Base-by-base conservation (phyloP, 2,888 invertebrate species). In the Ceriagrion tenellum region DNA sequence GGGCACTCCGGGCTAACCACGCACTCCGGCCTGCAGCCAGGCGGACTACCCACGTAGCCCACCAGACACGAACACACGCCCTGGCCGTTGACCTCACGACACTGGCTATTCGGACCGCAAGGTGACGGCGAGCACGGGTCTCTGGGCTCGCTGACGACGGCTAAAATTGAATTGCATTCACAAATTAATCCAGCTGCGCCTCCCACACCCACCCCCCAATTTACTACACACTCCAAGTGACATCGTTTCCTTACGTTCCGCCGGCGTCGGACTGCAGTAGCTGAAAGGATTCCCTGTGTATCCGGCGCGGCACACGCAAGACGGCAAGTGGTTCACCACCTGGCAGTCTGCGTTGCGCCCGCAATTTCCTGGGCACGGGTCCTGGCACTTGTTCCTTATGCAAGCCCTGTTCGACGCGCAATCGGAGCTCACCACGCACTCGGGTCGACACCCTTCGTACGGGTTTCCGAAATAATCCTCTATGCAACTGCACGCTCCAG, bases 311-410 rank as follows among this genome's bases (percentile, higher is more conserved):
- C 98, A 98, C 95, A 97, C 97, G 96, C 98, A 98, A 96, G 98
- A 98, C 16, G 98, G 98, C 96, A 98, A 98, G 96, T 98, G 98
- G 96, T 98, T 98, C 88, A 98, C 97, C 40, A 98, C 98, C 96
- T 97, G 97, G 96, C 98, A 98, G 95, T 97, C 97, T 2, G 98
- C 97, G 96, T 98, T 98, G 96, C 97, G 97, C 55, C 98, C 98
- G 96, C 98, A 98, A 95, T 98, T 98, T 96, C 98, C 98, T 95
- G 97, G 97, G 96, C 98, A 98, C 55, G 98, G 98, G 96, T 98
- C 98, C 23, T 97, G 97, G 97, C 98, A 98, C 97, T 98, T 98
- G 96, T 97, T 97, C 96, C 97, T 97, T 95, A 98, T 97, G 96
- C 98, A 98, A 56, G 98, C 98, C 96, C 97, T 98, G 96, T 98